Base-by-base conservation (phyloP, 2,888 invertebrate species). In the Allygus modestus region DNA sequence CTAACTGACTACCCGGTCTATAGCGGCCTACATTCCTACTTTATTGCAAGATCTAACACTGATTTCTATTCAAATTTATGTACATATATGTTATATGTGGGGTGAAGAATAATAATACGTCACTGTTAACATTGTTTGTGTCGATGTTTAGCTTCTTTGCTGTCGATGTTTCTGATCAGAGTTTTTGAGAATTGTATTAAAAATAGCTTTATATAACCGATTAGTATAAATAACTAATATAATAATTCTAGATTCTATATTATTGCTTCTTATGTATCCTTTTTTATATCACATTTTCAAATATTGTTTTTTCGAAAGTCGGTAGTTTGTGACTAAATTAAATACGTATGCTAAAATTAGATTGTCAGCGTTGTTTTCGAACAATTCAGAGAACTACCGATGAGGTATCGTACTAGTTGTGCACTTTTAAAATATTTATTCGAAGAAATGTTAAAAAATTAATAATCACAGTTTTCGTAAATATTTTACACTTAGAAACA, bases 11-110 rank as follows among this genome's bases (percentile, higher is more conserved):
- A 46, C 33, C 28, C n/a, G 31, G 41, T 69, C 73, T 73, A 73
- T n/a, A 41, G 73, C 73, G 23, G 41, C 4, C 41, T 43, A 41
- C 11, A 0, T 20, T 37, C 12, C 73, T 73, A 73, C 73, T 20
- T 1, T 73, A 73, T 43, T 41, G 73, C 73, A 41, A 41, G 73
- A 73, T 71, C 5, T 71, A 71, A 71, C 33, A 71, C 71, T 71
- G 71, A 37, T 12, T 23, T 20, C 41, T 41, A 33, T 20, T 71
- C 7, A 71, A 41, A 33, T 58, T 65, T 65, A 65, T 65, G 65
- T 65, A 65, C 65, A 71, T 71, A 20, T 41, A 41, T 41, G 20
- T 71, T 41, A 37, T 71, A 71, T 71, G 71, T 41, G 1, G 20
- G 71, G 41, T 20, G 1, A 71, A 41, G 20, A 12, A 33, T n/a